A percentile compares a stretch with the other conserved stretches of the same genome.
Evolutionary conservation across 2,888 invertebrate species (phyloP).

Genomic region (Geophilus truncorum): DNA sequence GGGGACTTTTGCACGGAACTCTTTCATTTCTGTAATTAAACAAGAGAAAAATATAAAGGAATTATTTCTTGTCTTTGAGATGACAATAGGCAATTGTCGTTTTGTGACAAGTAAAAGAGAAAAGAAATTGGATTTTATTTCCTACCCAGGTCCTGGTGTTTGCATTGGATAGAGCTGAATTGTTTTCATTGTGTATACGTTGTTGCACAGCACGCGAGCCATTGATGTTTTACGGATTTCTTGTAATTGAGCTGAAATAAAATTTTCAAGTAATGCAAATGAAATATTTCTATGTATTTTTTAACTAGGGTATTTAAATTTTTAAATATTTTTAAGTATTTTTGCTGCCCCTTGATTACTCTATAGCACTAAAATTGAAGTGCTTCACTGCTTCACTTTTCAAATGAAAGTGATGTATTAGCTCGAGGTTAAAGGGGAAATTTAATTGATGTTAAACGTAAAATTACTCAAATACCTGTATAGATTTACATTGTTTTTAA

Average conservation of each 20-base stretch:
- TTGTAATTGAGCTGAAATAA: constrained; percentile 38
- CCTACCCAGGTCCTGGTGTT: constrained; percentile 37
- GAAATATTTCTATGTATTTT: too few species aligned
- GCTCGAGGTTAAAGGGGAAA: too few species aligned
- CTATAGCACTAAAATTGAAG: too few species aligned
- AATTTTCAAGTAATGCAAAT: too few species aligned
- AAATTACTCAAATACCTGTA: too few species aligned
- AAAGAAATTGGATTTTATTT: background rate
- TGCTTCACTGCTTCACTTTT: too few species aligned
- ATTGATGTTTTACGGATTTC: constrained; percentile 37
- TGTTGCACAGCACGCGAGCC: constrained; percentile 37
- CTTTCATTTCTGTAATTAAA: constrained; percentile 36
- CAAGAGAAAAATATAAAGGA: background rate
- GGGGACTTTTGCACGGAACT: constrained; percentile 34
- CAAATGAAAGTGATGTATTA: too few species aligned
- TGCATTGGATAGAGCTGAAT: constrained; percentile 37
- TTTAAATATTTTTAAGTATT: too few species aligned
- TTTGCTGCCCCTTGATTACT: too few species aligned
- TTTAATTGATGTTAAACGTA: too few species aligned
- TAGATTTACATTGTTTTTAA: too few species aligned
- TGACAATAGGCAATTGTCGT: background rate
- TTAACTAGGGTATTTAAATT: too few species aligned
- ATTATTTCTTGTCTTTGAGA: background rate
- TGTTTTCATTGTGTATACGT: constrained; percentile 37
- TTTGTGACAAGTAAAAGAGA: background rate